Conservation (phyloP, 2,797 vertebrate genomes). For the Alauda arvensis region DNA sequence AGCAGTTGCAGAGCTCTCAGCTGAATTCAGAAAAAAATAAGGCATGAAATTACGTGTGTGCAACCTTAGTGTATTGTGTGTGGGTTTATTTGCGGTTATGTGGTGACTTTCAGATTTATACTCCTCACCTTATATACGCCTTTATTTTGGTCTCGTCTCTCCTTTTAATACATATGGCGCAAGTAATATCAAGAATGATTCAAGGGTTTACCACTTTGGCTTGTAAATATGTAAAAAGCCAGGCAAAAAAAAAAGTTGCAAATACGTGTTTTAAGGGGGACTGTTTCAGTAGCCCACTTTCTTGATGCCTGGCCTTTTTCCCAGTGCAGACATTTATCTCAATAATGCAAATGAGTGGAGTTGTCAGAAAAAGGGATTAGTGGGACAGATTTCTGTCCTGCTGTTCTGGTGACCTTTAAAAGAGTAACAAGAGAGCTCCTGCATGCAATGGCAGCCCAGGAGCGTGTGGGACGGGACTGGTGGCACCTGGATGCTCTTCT, state of each 20-base stretch:
- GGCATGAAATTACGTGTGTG: background rate
- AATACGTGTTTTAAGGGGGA: background rate
- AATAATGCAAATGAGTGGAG: background rate
- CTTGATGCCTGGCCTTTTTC: background rate
- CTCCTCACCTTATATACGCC: background rate
- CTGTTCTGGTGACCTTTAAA: background rate
- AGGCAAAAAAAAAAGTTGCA: background rate
- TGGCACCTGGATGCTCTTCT: background rate
- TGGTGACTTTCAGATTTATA: background rate
- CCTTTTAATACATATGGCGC: background rate
- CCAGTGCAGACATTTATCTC: background rate
- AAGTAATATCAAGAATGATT: background rate
- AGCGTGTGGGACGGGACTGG: accelerated
- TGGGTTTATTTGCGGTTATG: background rate
- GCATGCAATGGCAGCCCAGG: background rate
- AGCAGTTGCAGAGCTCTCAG: background rate
- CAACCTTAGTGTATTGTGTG: background rate
- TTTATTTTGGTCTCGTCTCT: background rate
- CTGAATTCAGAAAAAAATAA: background rate
- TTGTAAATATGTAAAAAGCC: background rate
- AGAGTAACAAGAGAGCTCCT: background rate
- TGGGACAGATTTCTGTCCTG: background rate
- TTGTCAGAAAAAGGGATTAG: background rate
- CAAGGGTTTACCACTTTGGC: background rate
- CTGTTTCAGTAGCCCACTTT: background rate